Base-by-base conservation (phyloP, 2,797 vertebrate genomes). In the Phoxinus dragarum region DNA sequence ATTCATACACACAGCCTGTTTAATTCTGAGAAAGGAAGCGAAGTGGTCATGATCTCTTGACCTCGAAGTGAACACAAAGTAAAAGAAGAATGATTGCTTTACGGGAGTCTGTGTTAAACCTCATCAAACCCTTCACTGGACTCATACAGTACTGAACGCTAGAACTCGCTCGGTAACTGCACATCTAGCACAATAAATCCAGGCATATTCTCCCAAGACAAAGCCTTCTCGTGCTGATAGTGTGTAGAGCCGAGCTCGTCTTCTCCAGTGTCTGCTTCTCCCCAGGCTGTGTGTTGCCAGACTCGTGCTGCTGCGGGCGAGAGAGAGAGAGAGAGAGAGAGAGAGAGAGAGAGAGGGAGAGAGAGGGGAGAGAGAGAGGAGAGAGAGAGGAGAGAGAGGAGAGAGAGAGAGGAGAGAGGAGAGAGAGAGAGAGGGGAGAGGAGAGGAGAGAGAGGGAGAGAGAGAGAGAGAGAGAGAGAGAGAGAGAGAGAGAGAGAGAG, bases 211-310 rank as follows among this genome's bases (percentile, higher is more conserved):
- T 79, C 47, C 73, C 59, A 64, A 82, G 67, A 86, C 52, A 34
- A 54, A 17, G 23, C 17, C 27, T 68, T 80, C 8, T 81, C 69
- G 68, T 87, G 84, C 78, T 78, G 44, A 86, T 68, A 78, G 77
- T 84, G 83, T 40, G 78, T 72, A 76, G 61, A 61, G 42, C 68
- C 59, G 10, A 44, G 44, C 44, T 31, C 76, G 12, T 79, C 89
- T 87, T 82, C 87, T 79, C 52, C 16, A 88, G 83, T 77, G 73
- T 88, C 86, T 92, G 88, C 88, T 69, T 69, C 38, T 88, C 88
- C 74, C 81, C 80, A 87, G 89, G 88, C 90, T 90, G 88, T 67
- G 87, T 89, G 90, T 87, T 89, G 87, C 88, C 84, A 88, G 84
- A 54, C 82, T 79, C 61, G 86, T 87, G 85, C 82, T 89, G 89